Evolutionary conservation across 2,113 vertebrate species (phyloP).

Genomic region (Eurypyga helias): DNA sequence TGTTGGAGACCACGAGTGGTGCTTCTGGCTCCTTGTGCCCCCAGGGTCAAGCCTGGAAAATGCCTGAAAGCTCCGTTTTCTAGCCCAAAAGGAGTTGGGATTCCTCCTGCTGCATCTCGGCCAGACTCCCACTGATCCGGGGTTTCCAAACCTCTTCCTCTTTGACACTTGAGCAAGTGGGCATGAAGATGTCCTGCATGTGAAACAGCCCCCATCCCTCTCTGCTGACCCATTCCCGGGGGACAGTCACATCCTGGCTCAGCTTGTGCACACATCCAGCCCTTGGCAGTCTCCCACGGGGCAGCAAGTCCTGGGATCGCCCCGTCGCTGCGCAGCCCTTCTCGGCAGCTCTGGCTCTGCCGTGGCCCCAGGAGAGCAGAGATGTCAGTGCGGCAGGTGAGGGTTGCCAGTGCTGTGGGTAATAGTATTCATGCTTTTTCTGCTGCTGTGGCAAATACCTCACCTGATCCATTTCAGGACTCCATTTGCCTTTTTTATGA

Average conservation of each 20-base stretch:
- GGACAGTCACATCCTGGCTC: fast-evolving
- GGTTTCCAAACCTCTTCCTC: not conserved
- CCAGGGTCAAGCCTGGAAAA: not conserved
- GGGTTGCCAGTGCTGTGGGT: not conserved
- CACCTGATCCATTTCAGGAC: not conserved
- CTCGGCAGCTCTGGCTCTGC: not conserved
- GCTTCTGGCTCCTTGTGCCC: not conserved
- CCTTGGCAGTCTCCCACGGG: not conserved
- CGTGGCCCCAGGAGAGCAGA: not conserved
- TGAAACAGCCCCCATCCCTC: not conserved
- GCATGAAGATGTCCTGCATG: not conserved
- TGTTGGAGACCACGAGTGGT: not conserved
- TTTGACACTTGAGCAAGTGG: not conserved
- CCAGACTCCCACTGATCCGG: not conserved
- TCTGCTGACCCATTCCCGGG: not conserved
- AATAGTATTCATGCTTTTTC: not conserved
- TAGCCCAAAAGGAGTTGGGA: not conserved
- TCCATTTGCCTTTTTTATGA: not conserved
- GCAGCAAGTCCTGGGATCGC: not conserved
- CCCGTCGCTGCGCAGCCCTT: not conserved
- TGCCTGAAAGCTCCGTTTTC: not conserved
- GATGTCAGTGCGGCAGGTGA: not conserved
- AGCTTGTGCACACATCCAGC: not conserved
- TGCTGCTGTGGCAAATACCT: not conserved
- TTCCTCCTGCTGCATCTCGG: not conserved